Evolutionary conservation across 2,888 invertebrate genomes (phyloP).

Genomic region (Cerastoderma edule): DNA sequence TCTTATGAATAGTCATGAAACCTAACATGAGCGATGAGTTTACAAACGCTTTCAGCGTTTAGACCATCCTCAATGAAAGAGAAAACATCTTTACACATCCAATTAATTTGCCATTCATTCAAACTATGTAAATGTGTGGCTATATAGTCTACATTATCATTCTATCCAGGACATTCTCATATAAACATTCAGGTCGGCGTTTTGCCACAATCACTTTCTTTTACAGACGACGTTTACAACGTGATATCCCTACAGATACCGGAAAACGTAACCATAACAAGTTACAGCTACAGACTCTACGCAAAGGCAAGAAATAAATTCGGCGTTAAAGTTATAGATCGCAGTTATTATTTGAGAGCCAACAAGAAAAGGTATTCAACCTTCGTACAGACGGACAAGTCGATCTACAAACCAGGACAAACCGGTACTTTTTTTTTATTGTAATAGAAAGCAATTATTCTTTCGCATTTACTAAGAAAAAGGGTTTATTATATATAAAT

Average conservation of each 20-base stretch:
- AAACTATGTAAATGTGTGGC: not conserved
- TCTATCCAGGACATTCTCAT: not conserved
- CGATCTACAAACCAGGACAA: slow-evolving; percentile 20
- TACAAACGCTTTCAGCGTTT: no score
- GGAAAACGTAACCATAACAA: not conserved
- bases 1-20: no score
- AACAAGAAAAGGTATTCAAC: not conserved
- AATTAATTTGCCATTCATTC: no score
- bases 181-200: not conserved
- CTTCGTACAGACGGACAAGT: slow-evolving; percentile 18
- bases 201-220: not conserved
- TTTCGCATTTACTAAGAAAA: no score
- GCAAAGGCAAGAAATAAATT: not conserved
- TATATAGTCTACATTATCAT: not conserved
- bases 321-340: not conserved
- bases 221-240: slow-evolving; percentile 1
- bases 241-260: slow-evolving; percentile 3
- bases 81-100: no score
- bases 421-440: not conserved
- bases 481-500: no score
- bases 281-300: not conserved
- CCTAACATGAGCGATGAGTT: no score
- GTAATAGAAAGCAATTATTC: no score
- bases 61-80: not conserved
- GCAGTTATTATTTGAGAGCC: not conserved